phyloP scores from a whole-genome alignment of 2,888 invertebrate genomes.

The Spodoptera picta region DNA sequence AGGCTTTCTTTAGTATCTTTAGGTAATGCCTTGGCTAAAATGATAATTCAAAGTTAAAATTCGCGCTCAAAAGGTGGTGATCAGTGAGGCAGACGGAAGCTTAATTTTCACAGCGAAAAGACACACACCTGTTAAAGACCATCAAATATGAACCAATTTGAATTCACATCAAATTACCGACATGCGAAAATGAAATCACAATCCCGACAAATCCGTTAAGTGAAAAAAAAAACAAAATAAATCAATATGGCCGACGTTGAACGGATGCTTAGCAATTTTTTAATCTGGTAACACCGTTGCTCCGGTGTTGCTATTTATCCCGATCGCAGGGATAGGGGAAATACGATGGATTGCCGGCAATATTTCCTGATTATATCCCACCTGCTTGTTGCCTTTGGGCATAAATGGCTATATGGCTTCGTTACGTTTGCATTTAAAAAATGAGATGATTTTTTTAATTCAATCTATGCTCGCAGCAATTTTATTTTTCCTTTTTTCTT shows the following conservation, averaged over 20 bases:
- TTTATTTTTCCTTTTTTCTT: conserved; percentile 13
- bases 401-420: conserved; percentile 40
- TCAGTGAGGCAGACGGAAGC: no score
- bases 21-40: no score
- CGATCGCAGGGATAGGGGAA: conserved; percentile 52
- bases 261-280: conserved; percentile 56
- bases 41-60: no score
- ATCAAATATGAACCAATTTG: conserved; percentile 7
- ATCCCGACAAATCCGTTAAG: conserved; percentile 17
- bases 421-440: conserved; percentile 47
- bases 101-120: background rate
- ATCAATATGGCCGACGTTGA: conserved; percentile 44
- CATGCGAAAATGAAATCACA: conserved; percentile 16
- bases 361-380: conserved; percentile 64
- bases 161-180: conserved; percentile 3
- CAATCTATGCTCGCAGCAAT: conserved; percentile 20
- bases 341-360: conserved; percentile 63
- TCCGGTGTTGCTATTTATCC: conserved; percentile 51
- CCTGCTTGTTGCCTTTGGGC: conserved; percentile 34
- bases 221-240: conserved; percentile 43
- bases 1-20: no score
- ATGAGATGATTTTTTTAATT: conserved; percentile 23
- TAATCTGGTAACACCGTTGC: conserved; percentile 53
- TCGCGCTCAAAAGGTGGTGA: no score
- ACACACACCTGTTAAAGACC: conserved; percentile 3